Percentiles rank a stretch among this genome's conserved stretches.
Evolutionary conservation across 2,888 invertebrate genomes (phyloP).

Genomic region (Tanaodytes sp.): DNA sequence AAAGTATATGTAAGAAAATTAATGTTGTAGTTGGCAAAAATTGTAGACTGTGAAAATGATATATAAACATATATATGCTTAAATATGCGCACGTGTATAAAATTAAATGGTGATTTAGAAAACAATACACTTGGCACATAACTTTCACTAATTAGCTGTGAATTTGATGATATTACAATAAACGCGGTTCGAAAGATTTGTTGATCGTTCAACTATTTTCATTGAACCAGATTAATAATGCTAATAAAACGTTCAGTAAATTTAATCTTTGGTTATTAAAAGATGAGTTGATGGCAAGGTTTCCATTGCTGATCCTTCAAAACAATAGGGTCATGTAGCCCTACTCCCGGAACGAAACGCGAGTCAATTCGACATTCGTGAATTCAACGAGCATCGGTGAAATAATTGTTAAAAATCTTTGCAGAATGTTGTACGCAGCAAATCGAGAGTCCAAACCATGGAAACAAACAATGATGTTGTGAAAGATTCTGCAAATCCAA

Average conservation of each 20-base stretch:
- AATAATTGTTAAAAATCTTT: slow-evolving; percentile 7
- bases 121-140: background rate
- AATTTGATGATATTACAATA: too few relatives aligned
- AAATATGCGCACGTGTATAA: too few relatives aligned
- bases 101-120: too few relatives aligned
- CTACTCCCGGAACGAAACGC: slow-evolving; percentile 72
- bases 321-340: slow-evolving; percentile 59
- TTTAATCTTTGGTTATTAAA: slow-evolving; percentile 7
- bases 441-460: background rate
- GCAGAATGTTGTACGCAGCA: slow-evolving; percentile 23
- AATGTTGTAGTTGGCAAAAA: slow-evolving; percentile 3
- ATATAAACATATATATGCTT: too few relatives aligned
- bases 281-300: slow-evolving; percentile 44
- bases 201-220: too few relatives aligned
- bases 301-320: slow-evolving; percentile 64
- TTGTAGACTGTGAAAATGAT: background rate
- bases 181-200: too few relatives aligned
- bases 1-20: background rate
- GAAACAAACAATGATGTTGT: too few relatives aligned
- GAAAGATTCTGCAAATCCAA: slow-evolving; percentile 41
- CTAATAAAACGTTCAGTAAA: background rate
- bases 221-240: too few relatives aligned
- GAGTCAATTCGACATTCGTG: slow-evolving; percentile 70
- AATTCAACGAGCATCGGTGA: slow-evolving; percentile 50
- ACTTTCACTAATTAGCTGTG: too few relatives aligned